A percentile compares a stretch with the other conserved stretches of the same genome.
Conservation (phyloP, 2,113 vertebrate species). For the Rhynchomys soricoides region DNA sequence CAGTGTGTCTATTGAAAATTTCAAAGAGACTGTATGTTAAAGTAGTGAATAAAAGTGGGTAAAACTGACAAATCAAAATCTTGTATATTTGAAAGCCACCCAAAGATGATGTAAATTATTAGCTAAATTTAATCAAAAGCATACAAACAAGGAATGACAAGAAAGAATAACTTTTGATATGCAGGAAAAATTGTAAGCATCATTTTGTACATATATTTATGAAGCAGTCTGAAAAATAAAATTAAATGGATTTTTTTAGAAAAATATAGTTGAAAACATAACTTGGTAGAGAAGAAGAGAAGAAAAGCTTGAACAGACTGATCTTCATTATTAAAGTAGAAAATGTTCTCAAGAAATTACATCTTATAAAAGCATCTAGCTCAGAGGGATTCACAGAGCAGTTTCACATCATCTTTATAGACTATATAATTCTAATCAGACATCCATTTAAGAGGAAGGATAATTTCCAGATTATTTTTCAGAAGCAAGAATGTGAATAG, state of each 20-base stretch:
- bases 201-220: neutral
- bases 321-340: conserved; percentile 5
- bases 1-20: neutral
- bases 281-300: neutral
- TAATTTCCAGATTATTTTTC: conserved; percentile 39
- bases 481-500: conserved; percentile 26
- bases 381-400: conserved; percentile 22
- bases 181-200: neutral
- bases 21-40: neutral
- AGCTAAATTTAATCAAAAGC: neutral
- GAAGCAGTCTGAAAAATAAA: conserved; percentile 23
- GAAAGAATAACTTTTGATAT: neutral
- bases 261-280: conserved; percentile 17
- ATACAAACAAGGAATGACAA: conserved; percentile 30
- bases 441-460: conserved; percentile 7
- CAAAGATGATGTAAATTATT: conserved; percentile 4
- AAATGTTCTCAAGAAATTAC: conserved; percentile 35
- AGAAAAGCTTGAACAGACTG: neutral
- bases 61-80: neutral
- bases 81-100: neutral
- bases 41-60: neutral
- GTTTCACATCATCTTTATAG: neutral
- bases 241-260: neutral
- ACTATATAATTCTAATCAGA: neutral
- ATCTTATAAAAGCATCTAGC: neutral